Percentiles rank a stretch among this genome's conserved stretches.
phyloP scores from a whole-genome alignment of 2,797 vertebrate species.

The Setipinna tenuifilis region DNA sequence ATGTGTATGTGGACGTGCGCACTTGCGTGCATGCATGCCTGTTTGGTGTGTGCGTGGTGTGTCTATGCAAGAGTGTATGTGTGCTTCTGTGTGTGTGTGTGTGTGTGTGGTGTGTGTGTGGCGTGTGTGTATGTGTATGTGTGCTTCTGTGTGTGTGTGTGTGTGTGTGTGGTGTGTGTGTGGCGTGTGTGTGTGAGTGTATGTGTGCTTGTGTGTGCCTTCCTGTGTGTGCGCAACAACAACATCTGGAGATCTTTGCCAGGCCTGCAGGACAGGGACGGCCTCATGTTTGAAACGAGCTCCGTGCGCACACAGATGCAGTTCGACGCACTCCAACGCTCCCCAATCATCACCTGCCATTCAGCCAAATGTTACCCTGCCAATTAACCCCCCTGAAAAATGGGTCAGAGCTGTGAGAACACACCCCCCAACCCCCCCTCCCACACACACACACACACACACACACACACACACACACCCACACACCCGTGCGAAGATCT shows the following conservation, averaged over 20 bases:
- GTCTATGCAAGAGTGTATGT: background rate
- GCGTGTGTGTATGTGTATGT: background rate
- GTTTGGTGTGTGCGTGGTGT: background rate
- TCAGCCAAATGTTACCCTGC: constrained; percentile 69
- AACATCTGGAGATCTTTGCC: background rate
- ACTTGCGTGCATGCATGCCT: too few relatives aligned
- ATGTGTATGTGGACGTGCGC: too few relatives aligned
- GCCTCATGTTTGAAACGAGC: background rate
- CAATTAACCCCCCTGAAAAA: constrained; percentile 62
- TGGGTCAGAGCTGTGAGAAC: constrained; percentile 30
- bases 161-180: background rate
- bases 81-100: too few relatives aligned
- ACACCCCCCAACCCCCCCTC: constrained; percentile 4
- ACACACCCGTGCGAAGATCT: background rate
- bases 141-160: background rate
- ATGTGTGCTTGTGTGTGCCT: background rate
- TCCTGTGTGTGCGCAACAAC: background rate
- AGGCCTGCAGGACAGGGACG: background rate
- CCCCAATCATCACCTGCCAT: constrained; percentile 48
- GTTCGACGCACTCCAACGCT: background rate
- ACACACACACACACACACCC: too few relatives aligned
- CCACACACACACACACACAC: too few relatives aligned
- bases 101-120: background rate
- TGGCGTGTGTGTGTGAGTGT: too few relatives aligned
- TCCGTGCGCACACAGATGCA: too few relatives aligned